These are phyloP conservation scores for Rhombomys opimus DNA, from an alignment of 2,113 vertebrate species.

Conservation along the genomic window DNA sequence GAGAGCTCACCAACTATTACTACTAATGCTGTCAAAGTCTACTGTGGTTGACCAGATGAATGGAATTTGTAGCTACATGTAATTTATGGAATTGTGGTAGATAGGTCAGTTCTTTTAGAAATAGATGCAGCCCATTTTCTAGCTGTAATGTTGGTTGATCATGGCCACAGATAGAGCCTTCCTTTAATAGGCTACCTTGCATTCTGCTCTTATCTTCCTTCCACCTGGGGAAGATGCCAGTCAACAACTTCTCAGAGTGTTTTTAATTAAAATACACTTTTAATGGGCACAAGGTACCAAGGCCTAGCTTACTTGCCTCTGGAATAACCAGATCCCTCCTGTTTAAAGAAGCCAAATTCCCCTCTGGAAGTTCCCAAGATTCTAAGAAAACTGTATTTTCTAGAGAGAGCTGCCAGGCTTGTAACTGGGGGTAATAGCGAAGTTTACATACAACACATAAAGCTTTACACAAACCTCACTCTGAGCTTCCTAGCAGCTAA, in stretches of 20 bases:
- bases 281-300: not conserved
- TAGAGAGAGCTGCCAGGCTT: not conserved
- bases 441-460: not conserved
- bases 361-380: not conserved
- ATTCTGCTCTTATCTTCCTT: not conserved
- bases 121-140: too few species aligned
- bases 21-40: not conserved
- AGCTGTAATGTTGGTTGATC: not conserved
- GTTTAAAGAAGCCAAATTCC: not conserved
- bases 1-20: not conserved
- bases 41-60: not conserved
- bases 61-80: not conserved
- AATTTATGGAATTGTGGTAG: not conserved
- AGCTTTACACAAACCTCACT: not conserved
- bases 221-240: not conserved
- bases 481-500: not conserved
- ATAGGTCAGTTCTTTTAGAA: not conserved
- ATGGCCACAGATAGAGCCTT: not conserved
- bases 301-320: not conserved
- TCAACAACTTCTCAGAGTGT: not conserved
- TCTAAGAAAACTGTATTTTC: not conserved
- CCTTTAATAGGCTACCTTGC: not conserved
- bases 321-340: not conserved
- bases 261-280: not conserved
- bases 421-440: not conserved